Base-by-base conservation (phyloP, 1,140 invertebrate genomes). In the Orchestia grillus region DNA sequence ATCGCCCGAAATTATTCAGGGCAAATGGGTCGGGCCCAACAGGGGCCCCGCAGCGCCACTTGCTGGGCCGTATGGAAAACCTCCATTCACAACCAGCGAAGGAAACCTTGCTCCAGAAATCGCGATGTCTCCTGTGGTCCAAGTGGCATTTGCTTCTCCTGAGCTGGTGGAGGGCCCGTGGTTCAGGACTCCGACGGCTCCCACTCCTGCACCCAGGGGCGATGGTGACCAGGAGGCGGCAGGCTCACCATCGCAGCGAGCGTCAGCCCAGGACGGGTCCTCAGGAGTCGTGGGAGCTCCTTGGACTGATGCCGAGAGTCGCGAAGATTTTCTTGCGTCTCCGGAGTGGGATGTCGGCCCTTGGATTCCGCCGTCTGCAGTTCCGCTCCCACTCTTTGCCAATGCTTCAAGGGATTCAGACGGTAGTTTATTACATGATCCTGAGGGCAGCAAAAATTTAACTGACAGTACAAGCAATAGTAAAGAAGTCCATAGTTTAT, bases 1-100 rank as follows among this genome's bases (percentile, higher is more conserved):
- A 4, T 94, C 92, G 0, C 44, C 92, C 16, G 92, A 94, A 94
- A 45, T 94, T 11, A 45, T 94, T n/a, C 92, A 94, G 3, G 92
- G 92, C 43, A 94, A 94, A n/a, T 94, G 92, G 92, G 41, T 94
- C 0, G 92, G 92, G 11, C 92, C 92, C 36, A 94, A 94, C 92
- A 94, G 92, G 40, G 92, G 92, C 40, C 92, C 92, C 19, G 92
- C 92, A 40, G 92, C 36, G 28, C 92, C 44, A 0, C 19, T 44
- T 40, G 11, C 92, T 44, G 92, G 8, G 8, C 92, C 44, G 3
- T 28, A 90, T 90, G 15, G 42, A 42, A 11, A 41, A 90, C 28
- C 88, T 4, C 41, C 88, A 42, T 90, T 44, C 4, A 43, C 16
- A 42, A 43, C 8, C 41, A 90, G 28, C 8, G 42, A 8, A 8